These are phyloP conservation scores for Prenolepis imparis DNA, from an alignment of 2,888 invertebrate species.

Conservation along the genomic window DNA sequence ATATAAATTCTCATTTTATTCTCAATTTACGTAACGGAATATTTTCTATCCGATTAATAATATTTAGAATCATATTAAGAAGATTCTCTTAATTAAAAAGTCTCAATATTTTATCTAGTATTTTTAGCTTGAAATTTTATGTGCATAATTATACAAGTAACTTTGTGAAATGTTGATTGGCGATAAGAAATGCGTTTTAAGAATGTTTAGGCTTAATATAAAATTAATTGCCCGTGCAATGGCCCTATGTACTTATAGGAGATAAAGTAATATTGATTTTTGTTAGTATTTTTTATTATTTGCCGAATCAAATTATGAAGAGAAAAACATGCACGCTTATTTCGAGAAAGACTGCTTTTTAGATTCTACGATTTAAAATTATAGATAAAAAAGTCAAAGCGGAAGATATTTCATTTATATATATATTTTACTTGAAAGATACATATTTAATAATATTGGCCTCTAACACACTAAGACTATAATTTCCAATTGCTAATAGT, in stretches of 20 bases:
- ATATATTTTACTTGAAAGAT: conserved; percentile 67
- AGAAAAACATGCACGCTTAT: conserved; percentile 58
- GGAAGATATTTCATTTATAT: conserved; percentile 63
- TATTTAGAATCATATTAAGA: conserved; percentile 18
- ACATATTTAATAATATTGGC: conserved; percentile 60
- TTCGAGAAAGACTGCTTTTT: conserved; percentile 69
- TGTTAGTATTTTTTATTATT: conserved; percentile 28
- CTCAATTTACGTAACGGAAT: not conserved
- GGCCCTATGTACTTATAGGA: conserved; percentile 49
- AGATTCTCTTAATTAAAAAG: not conserved
- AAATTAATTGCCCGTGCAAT: conserved; percentile 10
- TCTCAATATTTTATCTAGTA: conserved; percentile 17
- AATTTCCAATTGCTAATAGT: conserved; percentile 60
- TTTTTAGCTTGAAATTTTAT: conserved; percentile 19
- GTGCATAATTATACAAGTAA: conserved; percentile 25
- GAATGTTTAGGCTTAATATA: conserved; percentile 14
- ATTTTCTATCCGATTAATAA: conserved; percentile 2
- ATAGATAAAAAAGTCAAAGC: conserved; percentile 21
- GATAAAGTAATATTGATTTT: conserved; percentile 32
- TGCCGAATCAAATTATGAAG: conserved; percentile 42
- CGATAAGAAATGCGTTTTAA: conserved; percentile 42
- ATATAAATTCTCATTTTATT: not conserved
- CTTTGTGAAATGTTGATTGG: conserved; percentile 24
- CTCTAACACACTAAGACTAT: conserved; percentile 48
- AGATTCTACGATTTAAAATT: conserved; percentile 57